phyloP scores from a whole-genome alignment of 2,888 invertebrate species.

The Arctia plantaginis region DNA sequence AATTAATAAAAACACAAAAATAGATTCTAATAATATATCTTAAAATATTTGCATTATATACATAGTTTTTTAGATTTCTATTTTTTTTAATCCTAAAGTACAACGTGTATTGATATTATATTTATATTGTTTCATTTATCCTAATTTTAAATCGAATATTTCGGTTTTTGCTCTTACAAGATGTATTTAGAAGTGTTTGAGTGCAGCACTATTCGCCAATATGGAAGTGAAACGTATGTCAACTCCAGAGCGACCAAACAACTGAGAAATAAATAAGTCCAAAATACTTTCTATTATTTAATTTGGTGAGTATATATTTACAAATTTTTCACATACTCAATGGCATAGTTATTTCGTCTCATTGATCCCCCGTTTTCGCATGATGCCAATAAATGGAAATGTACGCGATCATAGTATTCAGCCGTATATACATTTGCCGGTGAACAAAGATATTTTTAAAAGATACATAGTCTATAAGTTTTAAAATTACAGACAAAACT shows the following conservation, averaged over 20 bases:
- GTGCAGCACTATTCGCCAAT: conserved; percentile 75
- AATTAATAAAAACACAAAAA: too few species aligned
- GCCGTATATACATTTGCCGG: conserved; percentile 64
- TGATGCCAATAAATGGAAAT: conserved; percentile 41
- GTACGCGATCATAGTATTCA: conserved; percentile 59
- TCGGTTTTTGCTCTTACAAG: conserved; percentile 30
- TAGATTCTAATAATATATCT: too few species aligned
- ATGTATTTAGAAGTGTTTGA: conserved; percentile 22
- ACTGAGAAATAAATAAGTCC: conserved; percentile 80
- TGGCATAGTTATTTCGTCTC: conserved; percentile 32
- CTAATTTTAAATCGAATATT: conserved; percentile 36
- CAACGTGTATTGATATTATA: background rate
- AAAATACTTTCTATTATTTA: conserved; percentile 67
- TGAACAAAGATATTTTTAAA: conserved; percentile 58
- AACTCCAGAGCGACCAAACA: conserved; percentile 76
- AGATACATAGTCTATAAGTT: conserved; percentile 49
- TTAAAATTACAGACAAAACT: conserved; percentile 51
- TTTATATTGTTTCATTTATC: background rate
- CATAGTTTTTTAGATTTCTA: background rate
- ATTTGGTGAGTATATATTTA: conserved; percentile 74
- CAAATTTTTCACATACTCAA: conserved; percentile 35
- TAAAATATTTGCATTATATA: too few species aligned
- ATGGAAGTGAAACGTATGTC: conserved; percentile 84
- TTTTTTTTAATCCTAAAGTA: background rate
- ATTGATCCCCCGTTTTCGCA: conserved; percentile 22